phyloP scores from a whole-genome alignment of 2,888 invertebrate species.

The Trissolcus japonicus region DNA sequence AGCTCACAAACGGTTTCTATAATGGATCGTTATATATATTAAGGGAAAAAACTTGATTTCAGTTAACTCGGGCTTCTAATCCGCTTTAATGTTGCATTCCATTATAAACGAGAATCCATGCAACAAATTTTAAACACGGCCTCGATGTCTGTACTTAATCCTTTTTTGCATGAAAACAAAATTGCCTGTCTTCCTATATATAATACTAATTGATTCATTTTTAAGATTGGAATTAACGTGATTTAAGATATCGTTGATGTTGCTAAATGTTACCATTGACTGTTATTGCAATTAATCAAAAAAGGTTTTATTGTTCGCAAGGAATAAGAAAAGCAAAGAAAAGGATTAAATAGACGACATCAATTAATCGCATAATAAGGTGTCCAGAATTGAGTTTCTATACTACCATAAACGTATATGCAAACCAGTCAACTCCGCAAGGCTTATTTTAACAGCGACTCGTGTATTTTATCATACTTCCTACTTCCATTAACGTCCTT shows the following conservation, averaged over 20 bases:
- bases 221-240: background rate
- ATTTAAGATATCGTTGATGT: background rate
- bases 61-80: conserved; percentile 45
- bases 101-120: conserved; percentile 54
- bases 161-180: conserved; percentile 22
- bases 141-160: conserved; percentile 54
- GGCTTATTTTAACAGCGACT: conserved; percentile 46
- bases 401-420: conserved; percentile 15
- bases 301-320: too few relatives aligned
- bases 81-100: conserved; percentile 58
- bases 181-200: conserved; percentile 1
- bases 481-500: conserved; percentile 48
- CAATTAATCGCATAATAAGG: conserved; percentile 1
- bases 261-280: background rate
- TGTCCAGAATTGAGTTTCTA: conserved; percentile 3
- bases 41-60: conserved; percentile 9
- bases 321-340: background rate
- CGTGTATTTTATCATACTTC: conserved; percentile 43
- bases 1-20: conserved; percentile 41
- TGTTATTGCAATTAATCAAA: background rate
- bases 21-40: conserved; percentile 30
- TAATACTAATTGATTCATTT: background rate
- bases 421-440: conserved; percentile 26
- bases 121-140: conserved; percentile 52
- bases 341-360: conserved; percentile 3